These are phyloP conservation scores for Stegostoma tigrinum DNA, from an alignment of 2,113 vertebrate species.

Conservation along the genomic window DNA sequence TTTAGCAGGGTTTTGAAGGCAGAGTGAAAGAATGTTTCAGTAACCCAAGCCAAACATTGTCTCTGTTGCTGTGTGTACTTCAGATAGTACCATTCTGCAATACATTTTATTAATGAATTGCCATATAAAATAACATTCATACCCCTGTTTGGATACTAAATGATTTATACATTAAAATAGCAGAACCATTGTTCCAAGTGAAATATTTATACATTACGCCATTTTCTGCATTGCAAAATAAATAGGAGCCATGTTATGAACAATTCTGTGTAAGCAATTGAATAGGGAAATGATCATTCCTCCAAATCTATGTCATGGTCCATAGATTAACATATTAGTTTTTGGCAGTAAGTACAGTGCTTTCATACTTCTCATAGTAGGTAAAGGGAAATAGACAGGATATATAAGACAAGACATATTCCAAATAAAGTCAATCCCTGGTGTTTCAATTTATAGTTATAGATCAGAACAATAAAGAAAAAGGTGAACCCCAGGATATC, in stretches of 20 bases:
- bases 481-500: background rate
- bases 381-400: background rate
- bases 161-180: background rate
- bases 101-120: background rate
- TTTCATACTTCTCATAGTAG: background rate
- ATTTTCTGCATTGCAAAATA: background rate
- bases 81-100: background rate
- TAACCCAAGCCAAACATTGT: background rate
- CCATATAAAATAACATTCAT: background rate
- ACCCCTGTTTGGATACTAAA: background rate
- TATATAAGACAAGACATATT: too few relatives aligned
- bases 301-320: background rate
- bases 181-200: background rate
- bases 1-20: background rate
- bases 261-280: background rate
- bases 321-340: background rate
- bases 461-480: background rate
- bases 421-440: background rate
- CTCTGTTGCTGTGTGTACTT: background rate
- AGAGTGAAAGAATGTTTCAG: background rate
- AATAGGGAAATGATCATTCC: background rate
- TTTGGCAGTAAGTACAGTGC: background rate
- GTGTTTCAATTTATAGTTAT: background rate
- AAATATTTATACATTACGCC: background rate
- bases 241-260: background rate